Evolutionary conservation across 2,113 vertebrate genomes (phyloP).

Genomic region (Cettia cetti): DNA sequence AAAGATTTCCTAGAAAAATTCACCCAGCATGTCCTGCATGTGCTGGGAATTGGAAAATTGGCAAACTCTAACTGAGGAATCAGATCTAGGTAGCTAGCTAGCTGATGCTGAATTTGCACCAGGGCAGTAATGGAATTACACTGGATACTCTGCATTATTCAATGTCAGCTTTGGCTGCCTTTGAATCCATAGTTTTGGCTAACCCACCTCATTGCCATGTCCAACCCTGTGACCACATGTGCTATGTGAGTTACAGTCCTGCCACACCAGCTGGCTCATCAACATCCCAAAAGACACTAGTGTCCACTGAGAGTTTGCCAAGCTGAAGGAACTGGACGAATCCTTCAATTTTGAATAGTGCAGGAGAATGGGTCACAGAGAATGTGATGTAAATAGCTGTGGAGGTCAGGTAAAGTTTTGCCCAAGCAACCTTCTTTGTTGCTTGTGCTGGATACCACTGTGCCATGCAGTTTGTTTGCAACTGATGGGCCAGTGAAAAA

Average conservation of each 20-base stretch:
- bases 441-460: not conserved
- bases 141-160: not conserved
- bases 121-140: not conserved
- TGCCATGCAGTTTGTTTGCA: not conserved
- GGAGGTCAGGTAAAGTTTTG: not conserved
- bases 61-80: not conserved
- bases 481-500: not conserved
- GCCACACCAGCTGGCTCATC: not conserved
- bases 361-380: not conserved
- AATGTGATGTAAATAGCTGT: not conserved
- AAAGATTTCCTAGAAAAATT: not conserved
- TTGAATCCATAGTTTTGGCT: not conserved
- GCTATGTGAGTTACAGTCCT: not conserved
- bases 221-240: not conserved
- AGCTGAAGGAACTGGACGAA: not conserved
- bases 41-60: not conserved
- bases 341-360: accelerated
- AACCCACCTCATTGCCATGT: too few relatives aligned
- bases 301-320: not conserved
- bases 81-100: not conserved
- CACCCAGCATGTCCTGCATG: not conserved
- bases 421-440: not conserved
- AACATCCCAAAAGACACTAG: not conserved
- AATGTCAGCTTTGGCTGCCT: not conserved
- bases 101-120: not conserved